These are phyloP conservation scores for Drosophila colorata DNA, from an alignment of 2,888 invertebrate species.

Conservation along the genomic window DNA sequence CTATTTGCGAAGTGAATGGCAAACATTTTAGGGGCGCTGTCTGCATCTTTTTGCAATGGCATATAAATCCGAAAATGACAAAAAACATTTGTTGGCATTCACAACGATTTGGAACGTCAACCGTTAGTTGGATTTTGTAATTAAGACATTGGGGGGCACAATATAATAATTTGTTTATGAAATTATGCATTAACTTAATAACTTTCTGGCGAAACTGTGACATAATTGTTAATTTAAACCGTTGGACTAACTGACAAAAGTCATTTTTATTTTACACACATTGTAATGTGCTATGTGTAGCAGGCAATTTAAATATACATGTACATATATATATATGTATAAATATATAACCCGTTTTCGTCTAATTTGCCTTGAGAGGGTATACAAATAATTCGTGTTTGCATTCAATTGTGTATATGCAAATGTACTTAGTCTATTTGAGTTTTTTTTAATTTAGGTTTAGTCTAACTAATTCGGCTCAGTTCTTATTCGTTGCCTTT, in stretches of 20 bases:
- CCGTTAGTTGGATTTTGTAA: constrained; percentile 47
- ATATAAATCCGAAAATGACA: constrained; percentile 35
- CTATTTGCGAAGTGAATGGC: constrained; percentile 56
- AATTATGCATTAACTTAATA: constrained; percentile 51
- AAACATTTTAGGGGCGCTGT: constrained; percentile 43
- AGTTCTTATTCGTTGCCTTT: constrained; percentile 70
- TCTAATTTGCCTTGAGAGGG: too few species aligned
- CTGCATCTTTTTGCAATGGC: constrained; percentile 41
- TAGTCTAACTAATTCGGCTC: constrained; percentile 75
- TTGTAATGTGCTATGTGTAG: not conserved
- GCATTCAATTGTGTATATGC: too few species aligned
- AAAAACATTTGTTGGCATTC: constrained; percentile 49
- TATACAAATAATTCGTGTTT: too few species aligned
- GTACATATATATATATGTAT: not conserved
- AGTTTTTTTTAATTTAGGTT: constrained; percentile 32
- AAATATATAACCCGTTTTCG: not conserved
- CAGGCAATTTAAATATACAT: not conserved
- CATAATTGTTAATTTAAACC: constrained; percentile 25
- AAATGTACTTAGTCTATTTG: too few species aligned
- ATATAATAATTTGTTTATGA: constrained; percentile 61
- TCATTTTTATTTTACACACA: not conserved
- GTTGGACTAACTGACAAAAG: constrained; percentile 2
- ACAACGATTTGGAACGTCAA: constrained; percentile 37
- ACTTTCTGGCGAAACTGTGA: constrained; percentile 44
- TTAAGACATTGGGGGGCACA: constrained; percentile 59